Evolutionary conservation across 2,888 invertebrate genomes (phyloP).

Genomic region (Stenolophus ochropezus): DNA sequence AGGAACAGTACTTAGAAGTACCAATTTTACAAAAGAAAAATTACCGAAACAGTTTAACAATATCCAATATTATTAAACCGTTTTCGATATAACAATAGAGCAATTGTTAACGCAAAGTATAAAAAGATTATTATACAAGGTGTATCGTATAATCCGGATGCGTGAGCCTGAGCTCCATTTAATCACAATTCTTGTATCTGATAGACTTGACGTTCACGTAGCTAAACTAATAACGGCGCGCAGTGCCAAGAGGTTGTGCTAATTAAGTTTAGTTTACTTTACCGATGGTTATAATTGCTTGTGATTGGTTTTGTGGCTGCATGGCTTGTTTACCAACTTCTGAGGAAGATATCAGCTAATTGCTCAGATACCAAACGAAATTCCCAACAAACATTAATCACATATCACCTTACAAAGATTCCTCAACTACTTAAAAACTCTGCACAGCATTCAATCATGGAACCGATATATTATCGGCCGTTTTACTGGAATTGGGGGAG

Average conservation of each 20-base stretch:
- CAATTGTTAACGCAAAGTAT: no score
- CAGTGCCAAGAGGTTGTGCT: slow-evolving; percentile 30
- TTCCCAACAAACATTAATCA: neutral
- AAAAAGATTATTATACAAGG: no score
- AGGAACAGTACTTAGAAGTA: no score
- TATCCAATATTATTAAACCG: no score
- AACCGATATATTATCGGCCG: no score
- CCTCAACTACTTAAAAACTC: no score
- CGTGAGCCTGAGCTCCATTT: neutral
- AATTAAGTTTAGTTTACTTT: slow-evolving; percentile 60
- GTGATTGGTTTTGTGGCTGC: slow-evolving; percentile 59
- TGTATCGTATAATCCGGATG: no score
- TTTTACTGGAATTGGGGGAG: no score
- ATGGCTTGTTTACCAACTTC: slow-evolving; percentile 54
- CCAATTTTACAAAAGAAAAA: no score
- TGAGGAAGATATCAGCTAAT: slow-evolving; percentile 60
- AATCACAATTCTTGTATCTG: neutral
- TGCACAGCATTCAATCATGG: no score
- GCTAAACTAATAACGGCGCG: slow-evolving; percentile 57
- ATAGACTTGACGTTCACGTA: neutral
- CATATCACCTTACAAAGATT: neutral
- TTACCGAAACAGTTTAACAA: no score
- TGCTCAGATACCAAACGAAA: slow-evolving; percentile 46
- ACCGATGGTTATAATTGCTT: slow-evolving; percentile 60
- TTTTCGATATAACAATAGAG: no score